Percentiles rank a stretch among this genome's conserved stretches.
phyloP scores from a whole-genome alignment of 53 echinoderm and acorn worm genomes.

The Paelopatides confundens region DNA sequence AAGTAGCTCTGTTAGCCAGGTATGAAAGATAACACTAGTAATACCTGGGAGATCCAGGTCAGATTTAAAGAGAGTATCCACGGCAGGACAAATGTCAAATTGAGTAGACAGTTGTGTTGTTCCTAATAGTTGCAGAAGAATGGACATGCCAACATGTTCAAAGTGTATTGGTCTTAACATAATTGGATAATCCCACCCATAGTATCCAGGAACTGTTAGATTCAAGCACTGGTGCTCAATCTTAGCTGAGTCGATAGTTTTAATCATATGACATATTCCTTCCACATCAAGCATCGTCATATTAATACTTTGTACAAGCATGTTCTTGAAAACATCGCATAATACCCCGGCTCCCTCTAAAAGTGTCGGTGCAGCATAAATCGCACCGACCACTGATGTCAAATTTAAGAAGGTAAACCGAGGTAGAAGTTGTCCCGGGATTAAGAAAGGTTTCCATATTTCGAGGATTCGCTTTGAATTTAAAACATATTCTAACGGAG shows the following conservation, averaged over 20 bases:
- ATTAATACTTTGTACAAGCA: background rate
- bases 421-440: constrained; percentile 54
- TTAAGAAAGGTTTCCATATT: background rate
- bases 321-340: constrained; percentile 27
- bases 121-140: constrained; percentile 40
- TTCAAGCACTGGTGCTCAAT: constrained; percentile 4
- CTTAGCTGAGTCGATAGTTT: background rate
- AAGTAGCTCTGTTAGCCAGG: constrained; percentile 30
- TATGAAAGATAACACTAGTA: constrained; percentile 3
- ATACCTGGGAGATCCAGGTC: constrained; percentile 24
- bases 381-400: background rate
- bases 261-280: constrained; percentile 5
- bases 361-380: constrained; percentile 28
- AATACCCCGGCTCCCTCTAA: constrained; percentile 11
- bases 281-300: background rate
- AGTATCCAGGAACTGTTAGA: constrained; percentile 43
- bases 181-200: constrained; percentile 52
- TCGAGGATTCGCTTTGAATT: background rate
- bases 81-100: constrained; percentile 50
- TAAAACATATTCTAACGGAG: background rate
- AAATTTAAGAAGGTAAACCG: constrained; percentile 27
- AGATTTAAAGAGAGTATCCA: constrained; percentile 46
- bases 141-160: constrained; percentile 23
- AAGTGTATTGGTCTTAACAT: constrained; percentile 36
- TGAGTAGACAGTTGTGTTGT: constrained; percentile 11